A percentile compares a stretch with the other conserved stretches of the same genome.
phyloP scores from a whole-genome alignment of 2,888 invertebrate species.

The Panzeria rudis region DNA sequence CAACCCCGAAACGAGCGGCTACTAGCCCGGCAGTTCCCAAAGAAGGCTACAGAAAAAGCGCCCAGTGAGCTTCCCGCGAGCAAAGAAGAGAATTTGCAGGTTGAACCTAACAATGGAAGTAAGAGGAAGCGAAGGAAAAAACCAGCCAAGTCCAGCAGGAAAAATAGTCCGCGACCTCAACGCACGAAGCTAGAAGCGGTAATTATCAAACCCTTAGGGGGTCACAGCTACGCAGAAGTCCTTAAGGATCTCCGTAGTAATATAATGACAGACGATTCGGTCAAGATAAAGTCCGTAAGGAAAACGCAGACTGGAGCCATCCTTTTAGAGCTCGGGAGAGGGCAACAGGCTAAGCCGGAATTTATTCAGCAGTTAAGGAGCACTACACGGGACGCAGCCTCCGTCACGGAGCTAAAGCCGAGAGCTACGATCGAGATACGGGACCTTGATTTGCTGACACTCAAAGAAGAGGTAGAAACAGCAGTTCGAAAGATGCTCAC shows the following conservation, averaged over 20 bases:
- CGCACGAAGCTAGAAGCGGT: not conserved
- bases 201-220: not conserved
- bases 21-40: not conserved
- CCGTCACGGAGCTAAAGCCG: conserved; percentile 2
- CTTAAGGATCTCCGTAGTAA: not conserved
- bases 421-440: conserved; percentile 4
- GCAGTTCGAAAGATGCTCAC: not conserved
- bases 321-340: not conserved
- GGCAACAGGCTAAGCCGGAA: not conserved
- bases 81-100: not conserved
- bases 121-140: not conserved
- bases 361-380: not conserved
- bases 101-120: not conserved
- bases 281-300: not conserved
- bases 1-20: not conserved
- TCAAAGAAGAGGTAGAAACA: conserved; percentile 4
- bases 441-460: not conserved
- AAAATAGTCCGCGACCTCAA: not conserved
- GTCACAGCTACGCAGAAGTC: not conserved
- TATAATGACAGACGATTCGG: not conserved
- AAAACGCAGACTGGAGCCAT: not conserved
- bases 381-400: not conserved
- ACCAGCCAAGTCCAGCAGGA: not conserved
- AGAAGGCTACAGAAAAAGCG: not conserved
- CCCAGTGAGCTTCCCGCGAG: not conserved